Evolutionary conservation across 2,888 invertebrate genomes (phyloP), one percentile per base, ranked within the genome.

Genomic region (Ochropleura plecta): DNA sequence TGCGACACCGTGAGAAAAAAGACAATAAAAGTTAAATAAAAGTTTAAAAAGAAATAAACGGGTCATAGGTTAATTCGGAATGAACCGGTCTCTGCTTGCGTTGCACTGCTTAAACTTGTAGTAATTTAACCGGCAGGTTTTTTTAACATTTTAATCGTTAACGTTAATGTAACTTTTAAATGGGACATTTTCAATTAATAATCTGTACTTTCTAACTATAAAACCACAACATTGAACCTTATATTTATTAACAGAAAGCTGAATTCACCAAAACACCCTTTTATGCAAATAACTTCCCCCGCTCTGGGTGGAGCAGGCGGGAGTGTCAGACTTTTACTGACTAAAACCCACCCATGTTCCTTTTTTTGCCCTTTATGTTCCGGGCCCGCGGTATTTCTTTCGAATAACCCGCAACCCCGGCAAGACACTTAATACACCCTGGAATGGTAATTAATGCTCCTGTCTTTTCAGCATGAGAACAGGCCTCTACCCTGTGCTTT

Each of bases 51-150:
- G 73, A 81, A 80, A 84, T 79, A 70, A 78, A 75, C 83, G 59
- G 88, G 87, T 89, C 88, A 89, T 75, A 90, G 90, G 89, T 88
- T 85, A 85, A 75, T 79, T 76, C 49, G 57, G 63, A 83, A 86
- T 70, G 70, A 84, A 86, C 86, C 82, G 75, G 85, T 85, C 82
- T 81, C 60, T 16, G 68, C 75, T 72, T 84, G 78, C 70, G 70
- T 53, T 75, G 64, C 57, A 68, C 51, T 44, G 65, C 20, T 68
- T 59, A 14, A 12, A 66, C 67, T n/a, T 72, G 53, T n/a, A 40
- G 3, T 63, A 30, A n/a, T 48, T 48, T 48, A 57, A 57, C 7
- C 8, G 42, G 30, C 46, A 2, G 14, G 59, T 60, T 59, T n/a
- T 16, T 48, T 44, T 57, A 40, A 59, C 40, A 16, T 16, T 30